Conservation (phyloP, 1,140 invertebrate species). For the Ladona fulva region DNA sequence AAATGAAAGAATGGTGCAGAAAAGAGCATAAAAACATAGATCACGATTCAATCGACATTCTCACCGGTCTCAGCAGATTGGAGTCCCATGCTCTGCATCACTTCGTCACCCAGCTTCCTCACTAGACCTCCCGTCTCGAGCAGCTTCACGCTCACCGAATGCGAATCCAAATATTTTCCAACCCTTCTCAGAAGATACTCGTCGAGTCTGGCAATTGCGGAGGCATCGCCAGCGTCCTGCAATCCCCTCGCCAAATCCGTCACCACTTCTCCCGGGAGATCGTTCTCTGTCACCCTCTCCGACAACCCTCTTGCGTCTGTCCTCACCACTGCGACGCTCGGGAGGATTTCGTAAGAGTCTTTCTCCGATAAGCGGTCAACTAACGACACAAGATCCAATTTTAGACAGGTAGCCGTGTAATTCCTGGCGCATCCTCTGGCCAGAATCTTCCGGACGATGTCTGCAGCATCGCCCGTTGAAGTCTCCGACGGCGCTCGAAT, state of each 20-base stretch:
- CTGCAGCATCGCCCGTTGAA: not conserved
- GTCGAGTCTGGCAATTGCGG: slow-evolving; percentile 64
- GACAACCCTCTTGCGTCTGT: not conserved
- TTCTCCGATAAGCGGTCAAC: slow-evolving; percentile 59
- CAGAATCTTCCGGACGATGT: slow-evolving; percentile 23
- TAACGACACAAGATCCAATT: slow-evolving; percentile 67
- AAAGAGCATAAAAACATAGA: too few relatives aligned
- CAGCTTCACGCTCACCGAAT: slow-evolving; percentile 61
- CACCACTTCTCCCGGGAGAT: slow-evolving; percentile 36
- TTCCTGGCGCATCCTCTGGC: slow-evolving; percentile 55
- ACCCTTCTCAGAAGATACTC: slow-evolving; percentile 62
- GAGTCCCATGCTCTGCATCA: slow-evolving; percentile 24
- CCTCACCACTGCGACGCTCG: slow-evolving; percentile 60
- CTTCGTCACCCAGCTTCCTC: slow-evolving; percentile 36
- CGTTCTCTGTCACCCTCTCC: not conserved
- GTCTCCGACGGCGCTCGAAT: not conserved
- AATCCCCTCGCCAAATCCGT: slow-evolving; percentile 55
- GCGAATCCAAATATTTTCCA: slow-evolving; percentile 57
- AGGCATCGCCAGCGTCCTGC: slow-evolving; percentile 59
- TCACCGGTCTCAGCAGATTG: not conserved
- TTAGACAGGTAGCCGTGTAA: slow-evolving; percentile 65
- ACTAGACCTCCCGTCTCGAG: slow-evolving; percentile 53
- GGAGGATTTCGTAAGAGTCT: slow-evolving; percentile 47
- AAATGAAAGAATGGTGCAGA: too few relatives aligned
- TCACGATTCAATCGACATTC: not conserved